Evolutionary conservation across 1,140 invertebrate genomes (phyloP).

Genomic region (Calephelis virginiensis): DNA sequence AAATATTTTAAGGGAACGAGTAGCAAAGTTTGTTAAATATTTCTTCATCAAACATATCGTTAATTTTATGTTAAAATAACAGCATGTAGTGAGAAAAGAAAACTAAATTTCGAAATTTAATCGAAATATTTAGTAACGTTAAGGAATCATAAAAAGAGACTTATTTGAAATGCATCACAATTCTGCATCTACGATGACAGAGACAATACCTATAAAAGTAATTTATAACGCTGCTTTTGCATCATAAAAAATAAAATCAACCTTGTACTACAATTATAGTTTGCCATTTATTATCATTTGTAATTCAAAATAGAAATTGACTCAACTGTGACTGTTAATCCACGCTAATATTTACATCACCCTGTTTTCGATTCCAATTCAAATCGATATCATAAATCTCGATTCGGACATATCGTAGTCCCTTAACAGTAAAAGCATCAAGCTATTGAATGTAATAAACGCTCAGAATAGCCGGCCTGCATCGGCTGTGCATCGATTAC

Average conservation of each 20-base stretch:
- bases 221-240: no score
- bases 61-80: no score
- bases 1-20: no score
- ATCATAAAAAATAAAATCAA: slow-evolving; percentile 14
- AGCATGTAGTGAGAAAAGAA: no score
- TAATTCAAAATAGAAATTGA: background rate
- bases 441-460: slow-evolving; percentile 26
- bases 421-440: slow-evolving; percentile 25
- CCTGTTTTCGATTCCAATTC: slow-evolving; percentile 11
- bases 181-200: no score
- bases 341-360: background rate
- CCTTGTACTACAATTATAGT: background rate
- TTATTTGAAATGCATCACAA: no score
- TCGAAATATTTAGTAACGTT: no score
- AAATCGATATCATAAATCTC: slow-evolving; percentile 29
- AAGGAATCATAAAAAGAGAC: no score
- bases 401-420: slow-evolving; percentile 22
- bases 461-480: slow-evolving; percentile 29
- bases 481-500: slow-evolving; percentile 45
- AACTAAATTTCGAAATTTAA: no score
- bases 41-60: no score
- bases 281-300: background rate
- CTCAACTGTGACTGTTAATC: slow-evolving; percentile 7
- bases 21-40: no score
- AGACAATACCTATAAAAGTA: no score